These are phyloP conservation scores for Blennius ocellaris DNA, from an alignment of 2,113 vertebrate species.

Conservation along the genomic window DNA sequence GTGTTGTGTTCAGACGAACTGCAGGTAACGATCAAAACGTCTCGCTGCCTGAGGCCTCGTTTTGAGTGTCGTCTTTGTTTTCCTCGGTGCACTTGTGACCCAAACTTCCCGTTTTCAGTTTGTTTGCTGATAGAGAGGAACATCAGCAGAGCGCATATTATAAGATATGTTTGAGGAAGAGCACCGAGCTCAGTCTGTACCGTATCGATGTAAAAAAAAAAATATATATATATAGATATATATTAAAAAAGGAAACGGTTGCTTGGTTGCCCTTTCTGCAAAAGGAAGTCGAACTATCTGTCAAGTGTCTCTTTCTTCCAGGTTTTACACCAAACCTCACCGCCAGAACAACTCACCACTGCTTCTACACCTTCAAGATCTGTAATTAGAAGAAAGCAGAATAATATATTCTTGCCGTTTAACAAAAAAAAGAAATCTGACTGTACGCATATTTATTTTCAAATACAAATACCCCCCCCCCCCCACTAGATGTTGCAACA, in stretches of 20 bases:
- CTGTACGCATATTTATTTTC: slow-evolving; percentile 32
- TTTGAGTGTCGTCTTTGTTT: no score
- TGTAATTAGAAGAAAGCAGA: slow-evolving; percentile 15
- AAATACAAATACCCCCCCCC: slow-evolving; percentile 3
- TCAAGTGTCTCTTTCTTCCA: slow-evolving; percentile 7
- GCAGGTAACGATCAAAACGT: no score
- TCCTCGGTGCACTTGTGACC: no score
- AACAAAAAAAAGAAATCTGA: background rate
- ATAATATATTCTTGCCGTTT: slow-evolving; percentile 18
- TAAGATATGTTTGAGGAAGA: no score
- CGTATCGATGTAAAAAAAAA: background rate
- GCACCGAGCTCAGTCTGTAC: no score
- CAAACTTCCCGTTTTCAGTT: no score
- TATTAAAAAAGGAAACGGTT: no score
- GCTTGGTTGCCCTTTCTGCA: slow-evolving; percentile 17
- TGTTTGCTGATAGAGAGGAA: no score
- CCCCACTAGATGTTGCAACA: slow-evolving; percentile 6
- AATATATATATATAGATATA: no score
- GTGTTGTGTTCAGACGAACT: no score
- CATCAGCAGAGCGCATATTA: no score
- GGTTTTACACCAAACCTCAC: slow-evolving; percentile 1
- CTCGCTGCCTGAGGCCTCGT: no score
- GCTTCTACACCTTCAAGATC: slow-evolving; percentile 16
- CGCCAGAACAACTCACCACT: background rate
- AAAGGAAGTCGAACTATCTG: background rate